phyloP scores from a whole-genome alignment of 2,888 invertebrate species.

The Pseudococcus viburni region DNA sequence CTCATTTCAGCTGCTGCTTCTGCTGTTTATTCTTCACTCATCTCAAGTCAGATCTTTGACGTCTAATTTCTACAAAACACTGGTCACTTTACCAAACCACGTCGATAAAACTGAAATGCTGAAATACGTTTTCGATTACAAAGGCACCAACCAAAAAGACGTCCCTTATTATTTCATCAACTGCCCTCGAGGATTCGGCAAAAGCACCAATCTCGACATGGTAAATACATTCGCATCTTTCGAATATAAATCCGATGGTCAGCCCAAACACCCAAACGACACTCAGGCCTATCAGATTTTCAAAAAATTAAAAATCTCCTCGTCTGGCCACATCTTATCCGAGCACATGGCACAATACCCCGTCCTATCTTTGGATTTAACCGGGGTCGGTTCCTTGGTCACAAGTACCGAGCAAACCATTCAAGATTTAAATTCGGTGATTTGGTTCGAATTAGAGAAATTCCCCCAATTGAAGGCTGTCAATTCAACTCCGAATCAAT shows the following conservation, averaged over 20 bases:
- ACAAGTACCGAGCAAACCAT: not conserved
- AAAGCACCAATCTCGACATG: constrained; percentile 16
- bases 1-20: not conserved
- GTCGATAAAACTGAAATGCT: constrained; percentile 16
- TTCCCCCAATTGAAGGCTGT: not conserved
- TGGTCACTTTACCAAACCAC: not conserved
- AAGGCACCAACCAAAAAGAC: not conserved
- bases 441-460: not conserved
- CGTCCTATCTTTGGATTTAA: not conserved
- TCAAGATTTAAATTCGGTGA: not conserved
- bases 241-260: not conserved
- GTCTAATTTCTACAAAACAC: not conserved
- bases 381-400: not conserved
- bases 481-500: not conserved
- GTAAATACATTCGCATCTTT: not conserved
- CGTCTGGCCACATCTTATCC: not conserved
- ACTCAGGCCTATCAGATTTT: not conserved
- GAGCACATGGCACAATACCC: constrained; percentile 15
- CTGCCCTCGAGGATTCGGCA: not conserved
- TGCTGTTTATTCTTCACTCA: not conserved
- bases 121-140: not conserved
- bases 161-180: constrained; percentile 17
- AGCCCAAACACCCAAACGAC: not conserved
- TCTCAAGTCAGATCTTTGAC: not conserved
- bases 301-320: constrained; percentile 4